Evolutionary conservation across 2,797 vertebrate species (phyloP), one percentile per base, ranked within the genome.

Genomic region (Geotrypetes seraphini): DNA sequence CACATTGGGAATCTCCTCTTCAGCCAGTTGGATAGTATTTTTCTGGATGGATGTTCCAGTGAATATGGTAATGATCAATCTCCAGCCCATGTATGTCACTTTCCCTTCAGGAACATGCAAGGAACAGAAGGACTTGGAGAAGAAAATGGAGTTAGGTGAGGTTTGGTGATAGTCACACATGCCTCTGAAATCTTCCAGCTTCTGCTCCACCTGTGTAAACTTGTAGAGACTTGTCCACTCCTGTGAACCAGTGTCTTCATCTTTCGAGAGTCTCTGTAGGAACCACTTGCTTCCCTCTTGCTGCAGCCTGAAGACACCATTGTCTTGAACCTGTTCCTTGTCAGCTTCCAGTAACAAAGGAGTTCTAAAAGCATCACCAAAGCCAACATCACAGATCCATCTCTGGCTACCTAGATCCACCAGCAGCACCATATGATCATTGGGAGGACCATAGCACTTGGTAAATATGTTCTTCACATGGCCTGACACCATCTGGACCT

Each of bases 91-190:
- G 39, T 79, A 78, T 12, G 67, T 74, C 25, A 84, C 8, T 16
- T 62, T 59, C 2, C 80, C 75, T 1, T 10, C 16, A 4, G 75
- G 70, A 19, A 54, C 59, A 1, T 69, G 28, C 2, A 84, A 7
- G 2, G 61, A 62, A 50, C 87, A 88, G 12, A 86, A 12, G 10
- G 83, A 81, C 56, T 85, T 88, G 69, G 76, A 76, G 54, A 70
- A 55, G 44, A 86, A 75, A 28, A 85, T 3, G 12, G 83, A 86
- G 25, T 47, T 43, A 2, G 70, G 66, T 1, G 84, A 85, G 11
- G 30, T 79, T 57, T 88, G 84, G 25, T 87, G 83, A 46, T 81
- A 87, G 8, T 46, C 28, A 38, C 78, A 86, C 83, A 82, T 86
- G 28, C 60, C 44, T 0, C 5, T 20, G 12, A 82, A 88, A 27